Evolutionary conservation across 23 tunicate species (phyloP).

Genomic region (Botrylloides violaceus): DNA sequence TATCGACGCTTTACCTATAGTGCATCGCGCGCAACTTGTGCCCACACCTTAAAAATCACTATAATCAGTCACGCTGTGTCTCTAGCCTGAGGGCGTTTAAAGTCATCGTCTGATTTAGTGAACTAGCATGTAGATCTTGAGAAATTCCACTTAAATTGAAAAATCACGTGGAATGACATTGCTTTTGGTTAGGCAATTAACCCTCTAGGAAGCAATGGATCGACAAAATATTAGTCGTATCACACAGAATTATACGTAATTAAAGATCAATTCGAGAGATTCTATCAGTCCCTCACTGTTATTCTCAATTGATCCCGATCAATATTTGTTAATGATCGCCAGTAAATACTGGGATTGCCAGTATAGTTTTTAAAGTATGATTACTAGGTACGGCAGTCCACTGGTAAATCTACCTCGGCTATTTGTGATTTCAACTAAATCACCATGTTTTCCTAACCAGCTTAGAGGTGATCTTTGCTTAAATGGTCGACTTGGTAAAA

Average conservation of each 20-base stretch:
- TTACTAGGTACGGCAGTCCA: neutral
- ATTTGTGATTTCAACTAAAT: neutral
- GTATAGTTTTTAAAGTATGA: too few species aligned
- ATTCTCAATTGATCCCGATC: too few species aligned
- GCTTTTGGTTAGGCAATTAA: neutral
- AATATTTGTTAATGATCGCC: too few species aligned
- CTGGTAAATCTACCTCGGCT: neutral
- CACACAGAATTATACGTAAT: neutral
- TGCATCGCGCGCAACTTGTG: neutral
- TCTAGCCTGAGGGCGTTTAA: neutral
- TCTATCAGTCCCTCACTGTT: too few species aligned
- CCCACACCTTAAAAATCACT: neutral
- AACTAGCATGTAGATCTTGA: neutral
- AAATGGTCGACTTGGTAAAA: neutral
- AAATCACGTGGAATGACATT: neutral
- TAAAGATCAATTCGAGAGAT: neutral
- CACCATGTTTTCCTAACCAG: neutral
- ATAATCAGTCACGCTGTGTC: neutral
- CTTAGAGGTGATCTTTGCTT: neutral
- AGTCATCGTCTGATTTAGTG: neutral
- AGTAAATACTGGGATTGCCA: too few species aligned
- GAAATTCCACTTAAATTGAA: slow-evolving; percentile 1
- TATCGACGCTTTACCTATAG: too few species aligned
- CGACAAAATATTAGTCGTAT: neutral
- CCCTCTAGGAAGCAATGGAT: neutral